phyloP scores from a whole-genome alignment of 1,140 invertebrate genomes.

The Diuraphis noxia region DNA sequence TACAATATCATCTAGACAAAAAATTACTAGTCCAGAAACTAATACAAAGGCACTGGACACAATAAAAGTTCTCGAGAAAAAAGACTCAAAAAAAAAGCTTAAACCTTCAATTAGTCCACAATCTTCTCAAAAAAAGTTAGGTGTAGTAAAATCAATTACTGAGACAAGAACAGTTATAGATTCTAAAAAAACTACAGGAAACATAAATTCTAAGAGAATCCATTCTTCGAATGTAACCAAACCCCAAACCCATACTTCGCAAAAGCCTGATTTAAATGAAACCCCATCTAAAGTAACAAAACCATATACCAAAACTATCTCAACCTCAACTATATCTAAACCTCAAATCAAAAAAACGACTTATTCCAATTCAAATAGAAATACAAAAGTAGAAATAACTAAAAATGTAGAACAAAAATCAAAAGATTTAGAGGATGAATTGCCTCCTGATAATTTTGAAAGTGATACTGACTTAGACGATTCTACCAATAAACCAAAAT shows the following conservation, averaged over 20 bases:
- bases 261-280: background rate
- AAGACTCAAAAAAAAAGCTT: constrained; percentile 26
- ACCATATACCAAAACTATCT: background rate
- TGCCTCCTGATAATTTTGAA: constrained; percentile 58
- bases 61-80: constrained; percentile 8
- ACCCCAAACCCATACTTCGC: background rate
- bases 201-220: background rate
- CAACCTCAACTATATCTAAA: background rate
- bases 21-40: background rate
- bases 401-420: constrained; percentile 42
- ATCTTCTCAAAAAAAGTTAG: constrained; percentile 19
- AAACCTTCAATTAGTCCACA: constrained; percentile 16
- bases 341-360: background rate
- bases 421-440: constrained; percentile 57
- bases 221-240: background rate
- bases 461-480: constrained; percentile 56
- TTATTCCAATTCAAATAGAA: background rate
- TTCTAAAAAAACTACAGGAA: background rate
- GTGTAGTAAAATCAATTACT: background rate
- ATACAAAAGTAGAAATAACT: background rate
- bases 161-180: background rate
- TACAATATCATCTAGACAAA: constrained; percentile 7
- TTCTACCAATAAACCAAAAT: constrained; percentile 49
- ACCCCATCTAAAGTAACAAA: background rate
- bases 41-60: background rate